These are phyloP conservation scores for Molorchus minor DNA, from an alignment of 2,888 invertebrate species.

Conservation along the genomic window DNA sequence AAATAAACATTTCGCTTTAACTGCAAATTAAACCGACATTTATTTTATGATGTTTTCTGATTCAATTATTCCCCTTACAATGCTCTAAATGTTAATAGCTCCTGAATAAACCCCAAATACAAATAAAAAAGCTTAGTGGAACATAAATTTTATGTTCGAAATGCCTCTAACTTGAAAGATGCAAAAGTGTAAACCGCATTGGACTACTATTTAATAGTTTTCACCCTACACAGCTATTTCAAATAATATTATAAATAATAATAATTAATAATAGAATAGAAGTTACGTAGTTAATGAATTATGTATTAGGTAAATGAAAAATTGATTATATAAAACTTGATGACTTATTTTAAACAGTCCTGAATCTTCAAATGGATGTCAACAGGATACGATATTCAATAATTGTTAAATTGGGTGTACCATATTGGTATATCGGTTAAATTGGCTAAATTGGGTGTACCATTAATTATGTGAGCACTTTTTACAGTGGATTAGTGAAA, in stretches of 20 bases:
- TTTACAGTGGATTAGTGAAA: too few species aligned
- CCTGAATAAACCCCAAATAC: slow-evolving; percentile 11
- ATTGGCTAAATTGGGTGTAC: too few species aligned
- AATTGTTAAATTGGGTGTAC: too few species aligned
- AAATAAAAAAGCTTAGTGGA: slow-evolving; percentile 20
- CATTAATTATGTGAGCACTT: too few species aligned
- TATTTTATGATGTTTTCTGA: slow-evolving; percentile 54
- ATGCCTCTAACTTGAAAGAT: slow-evolving; percentile 2
- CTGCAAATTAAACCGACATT: slow-evolving; percentile 56
- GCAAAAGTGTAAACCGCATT: slow-evolving; percentile 16
- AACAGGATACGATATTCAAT: too few species aligned
- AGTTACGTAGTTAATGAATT: neutral
- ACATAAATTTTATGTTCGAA: slow-evolving; percentile 6
- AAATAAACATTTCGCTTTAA: slow-evolving; percentile 53
- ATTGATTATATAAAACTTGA: too few species aligned
- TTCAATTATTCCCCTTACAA: slow-evolving; percentile 55
- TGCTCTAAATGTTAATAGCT: slow-evolving; percentile 13
- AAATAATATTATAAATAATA: neutral
- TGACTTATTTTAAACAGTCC: too few species aligned
- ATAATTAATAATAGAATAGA: neutral
- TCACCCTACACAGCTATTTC: neutral
- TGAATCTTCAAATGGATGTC: too few species aligned
- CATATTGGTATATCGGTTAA: too few species aligned
- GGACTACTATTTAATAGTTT: slow-evolving; percentile 21
- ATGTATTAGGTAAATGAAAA: neutral